Conservation (phyloP, 2,888 invertebrate species). For the Halictus quadricinctus region DNA sequence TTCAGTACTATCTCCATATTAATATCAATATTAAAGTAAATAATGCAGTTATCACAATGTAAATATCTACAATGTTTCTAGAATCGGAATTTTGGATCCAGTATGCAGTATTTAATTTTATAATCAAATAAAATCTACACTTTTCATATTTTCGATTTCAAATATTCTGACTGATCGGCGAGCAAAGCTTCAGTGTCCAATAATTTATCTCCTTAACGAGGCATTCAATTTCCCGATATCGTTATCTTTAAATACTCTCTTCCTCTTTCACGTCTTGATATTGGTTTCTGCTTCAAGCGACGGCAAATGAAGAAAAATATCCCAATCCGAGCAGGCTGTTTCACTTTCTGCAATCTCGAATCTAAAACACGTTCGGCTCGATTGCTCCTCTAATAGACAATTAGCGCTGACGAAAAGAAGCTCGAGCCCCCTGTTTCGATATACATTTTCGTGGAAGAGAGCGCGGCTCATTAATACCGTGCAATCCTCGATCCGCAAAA, state of each 20-base stretch:
- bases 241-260: background rate
- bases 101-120: too few species aligned
- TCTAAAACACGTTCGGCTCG: background rate
- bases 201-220: background rate
- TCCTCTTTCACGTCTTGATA: background rate
- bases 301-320: conserved; percentile 9
- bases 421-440: background rate
- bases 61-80: too few species aligned
- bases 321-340: background rate
- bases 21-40: too few species aligned
- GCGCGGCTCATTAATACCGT: conserved; percentile 37
- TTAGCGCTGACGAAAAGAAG: background rate
- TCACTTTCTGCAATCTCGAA: background rate
- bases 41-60: too few species aligned
- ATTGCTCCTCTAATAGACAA: background rate
- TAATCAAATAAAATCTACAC: background rate
- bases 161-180: background rate
- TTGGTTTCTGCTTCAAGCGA: background rate
- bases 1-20: too few species aligned
- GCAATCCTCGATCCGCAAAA: conserved; percentile 45
- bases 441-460: background rate
- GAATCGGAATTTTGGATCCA: too few species aligned
- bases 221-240: background rate
- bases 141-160: background rate
- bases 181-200: background rate